phyloP scores from a whole-genome alignment of 2,113 vertebrate species.

The Pseudonaja textilis region DNA sequence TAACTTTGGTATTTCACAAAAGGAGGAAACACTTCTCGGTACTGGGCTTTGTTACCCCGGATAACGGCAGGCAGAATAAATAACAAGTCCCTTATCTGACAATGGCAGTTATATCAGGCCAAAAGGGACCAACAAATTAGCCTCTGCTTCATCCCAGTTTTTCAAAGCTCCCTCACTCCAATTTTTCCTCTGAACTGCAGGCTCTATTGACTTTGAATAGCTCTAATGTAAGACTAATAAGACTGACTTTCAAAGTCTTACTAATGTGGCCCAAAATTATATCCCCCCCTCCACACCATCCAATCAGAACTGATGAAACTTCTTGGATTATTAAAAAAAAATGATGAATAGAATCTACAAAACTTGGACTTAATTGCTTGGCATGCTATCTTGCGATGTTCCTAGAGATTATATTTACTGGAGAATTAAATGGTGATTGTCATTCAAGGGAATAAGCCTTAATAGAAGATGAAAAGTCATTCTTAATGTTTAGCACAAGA shows the following conservation, averaged over 20 bases:
- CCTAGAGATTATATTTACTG: neutral
- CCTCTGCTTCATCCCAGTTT: neutral
- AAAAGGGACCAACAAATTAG: neutral
- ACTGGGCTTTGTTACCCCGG: too few relatives aligned
- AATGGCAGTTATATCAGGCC: too few relatives aligned
- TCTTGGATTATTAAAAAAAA: neutral
- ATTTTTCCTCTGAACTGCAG: neutral
- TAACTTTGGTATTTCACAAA: too few relatives aligned
- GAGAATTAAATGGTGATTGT: neutral
- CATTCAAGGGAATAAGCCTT: neutral
- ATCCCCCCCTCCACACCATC: neutral
- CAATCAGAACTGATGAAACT: too few relatives aligned
- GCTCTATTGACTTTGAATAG: neutral
- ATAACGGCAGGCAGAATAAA: too few relatives aligned
- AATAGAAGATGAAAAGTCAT: neutral
- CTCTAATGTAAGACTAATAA: neutral
- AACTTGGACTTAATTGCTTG: neutral
- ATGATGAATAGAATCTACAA: neutral
- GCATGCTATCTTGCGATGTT: neutral
- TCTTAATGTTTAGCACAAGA: neutral
- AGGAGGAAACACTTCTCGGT: too few relatives aligned
- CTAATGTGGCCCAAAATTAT: neutral
- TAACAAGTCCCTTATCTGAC: too few relatives aligned
- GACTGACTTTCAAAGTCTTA: neutral
- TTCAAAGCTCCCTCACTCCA: neutral